Conservation (phyloP, 2,797 vertebrate species). For the Tauraco hartlaubi region DNA sequence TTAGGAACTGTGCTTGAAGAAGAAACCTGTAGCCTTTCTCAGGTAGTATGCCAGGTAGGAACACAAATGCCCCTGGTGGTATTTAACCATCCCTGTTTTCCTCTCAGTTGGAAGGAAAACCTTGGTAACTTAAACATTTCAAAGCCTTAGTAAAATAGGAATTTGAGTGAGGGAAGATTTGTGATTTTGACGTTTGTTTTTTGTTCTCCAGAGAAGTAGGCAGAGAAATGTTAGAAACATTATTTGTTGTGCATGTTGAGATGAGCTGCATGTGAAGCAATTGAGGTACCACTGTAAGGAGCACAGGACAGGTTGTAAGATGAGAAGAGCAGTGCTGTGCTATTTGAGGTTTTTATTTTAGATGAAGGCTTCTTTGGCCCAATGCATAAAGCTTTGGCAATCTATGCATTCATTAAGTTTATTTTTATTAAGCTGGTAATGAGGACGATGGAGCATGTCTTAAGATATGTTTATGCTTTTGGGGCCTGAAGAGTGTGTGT, state of each 20-base stretch:
- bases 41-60: background rate
- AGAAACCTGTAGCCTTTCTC: background rate
- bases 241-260: rapidly evolving
- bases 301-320: rapidly evolving
- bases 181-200: background rate
- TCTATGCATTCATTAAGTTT: background rate
- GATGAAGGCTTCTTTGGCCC: background rate
- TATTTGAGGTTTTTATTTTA: background rate
- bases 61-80: too few relatives aligned
- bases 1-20: background rate
- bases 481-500: background rate
- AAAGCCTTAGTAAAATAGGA: background rate
- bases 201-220: background rate
- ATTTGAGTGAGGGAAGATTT: background rate
- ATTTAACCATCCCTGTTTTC: background rate
- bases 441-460: background rate
- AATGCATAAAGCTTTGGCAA: background rate
- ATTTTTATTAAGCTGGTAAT: background rate
- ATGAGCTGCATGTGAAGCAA: background rate
- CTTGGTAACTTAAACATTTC: background rate
- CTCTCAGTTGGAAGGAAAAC: background rate
- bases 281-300: background rate
- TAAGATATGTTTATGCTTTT: background rate
- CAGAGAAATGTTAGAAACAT: background rate
- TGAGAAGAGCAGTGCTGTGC: background rate